Evolutionary conservation across 2,888 invertebrate genomes (phyloP), one percentile per base, ranked within the genome.

Genomic region (Dicyrtomina minuta): DNA sequence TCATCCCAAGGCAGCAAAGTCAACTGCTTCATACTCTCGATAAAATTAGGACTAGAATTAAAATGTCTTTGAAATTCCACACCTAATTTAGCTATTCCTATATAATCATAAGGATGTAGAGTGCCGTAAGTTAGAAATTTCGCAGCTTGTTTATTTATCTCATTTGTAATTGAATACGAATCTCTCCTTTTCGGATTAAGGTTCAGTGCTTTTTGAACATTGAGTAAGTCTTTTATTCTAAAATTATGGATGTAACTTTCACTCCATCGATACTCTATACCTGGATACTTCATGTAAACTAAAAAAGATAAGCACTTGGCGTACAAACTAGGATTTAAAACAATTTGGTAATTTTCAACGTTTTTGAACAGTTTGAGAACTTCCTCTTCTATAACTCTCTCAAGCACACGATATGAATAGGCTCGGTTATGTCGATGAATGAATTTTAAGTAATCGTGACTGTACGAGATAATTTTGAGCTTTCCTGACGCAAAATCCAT

Each of bases 401-500:
- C 33, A 8, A 33, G 3, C 8, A 5, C 8, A 3, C 2, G 24
- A 13, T 13, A 64, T 5, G 3, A 5, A 8, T 33, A 33, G 33
- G 33, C 33, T 33, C 33, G 33, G 8, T 33, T 33, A 33, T 3
- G 3, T 33, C 33, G 33, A 41, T 58, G 66, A n/a, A 51, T 56
- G 53, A 76, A 76, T 49, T 58, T 71, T 6, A 73, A 39, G 22
- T 76, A 76, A 10, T 75, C 72, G 24, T 51, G 53, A 6, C 53
- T 70, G n/a, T 72, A 33, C 15, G 49, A 59, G n/a, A 75, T 60
- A 10, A 74, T 58, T 59, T 60, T 68, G 12, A 68, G 22, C 1
- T n/a, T n/a, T n/a, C n/a, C n/a, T n/a, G n/a, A n/a, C n/a, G n/a
- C n/a, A n/a, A n/a, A n/a, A n/a, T n/a, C n/a, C n/a, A n/a, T n/a